Conservation (phyloP, 2,888 invertebrate genomes). For the Mantis religiosa region DNA sequence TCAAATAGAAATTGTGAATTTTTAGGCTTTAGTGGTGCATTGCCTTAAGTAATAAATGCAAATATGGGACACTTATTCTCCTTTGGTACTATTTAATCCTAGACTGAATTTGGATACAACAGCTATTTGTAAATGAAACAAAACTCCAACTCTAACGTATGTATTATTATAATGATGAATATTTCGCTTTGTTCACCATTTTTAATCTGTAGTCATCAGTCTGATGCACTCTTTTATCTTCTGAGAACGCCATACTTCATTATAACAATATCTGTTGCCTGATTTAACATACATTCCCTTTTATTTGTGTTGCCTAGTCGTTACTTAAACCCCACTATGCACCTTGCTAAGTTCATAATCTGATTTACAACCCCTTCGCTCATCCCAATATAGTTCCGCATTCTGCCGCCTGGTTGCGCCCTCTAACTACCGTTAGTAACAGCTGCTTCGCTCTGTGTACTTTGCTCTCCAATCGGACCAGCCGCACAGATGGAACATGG, state of each 20-base stretch:
- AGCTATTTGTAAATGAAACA: too few relatives aligned
- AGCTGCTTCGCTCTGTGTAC: not conserved
- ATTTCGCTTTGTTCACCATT: too few relatives aligned
- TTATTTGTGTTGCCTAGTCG: not conserved
- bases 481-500: not conserved
- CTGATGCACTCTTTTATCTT: not conserved
- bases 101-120: too few relatives aligned
- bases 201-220: too few relatives aligned
- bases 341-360: not conserved
- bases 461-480: not conserved
- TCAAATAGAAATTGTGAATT: too few relatives aligned
- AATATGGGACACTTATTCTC: too few relatives aligned
- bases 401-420: not conserved
- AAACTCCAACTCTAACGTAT: too few relatives aligned
- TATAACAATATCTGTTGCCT: not conserved
- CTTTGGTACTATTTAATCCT: too few relatives aligned
- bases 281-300: not conserved
- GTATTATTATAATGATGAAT: too few relatives aligned
- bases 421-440: not conserved
- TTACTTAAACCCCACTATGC: not conserved
- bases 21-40: too few relatives aligned
- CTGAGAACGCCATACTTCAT: not conserved
- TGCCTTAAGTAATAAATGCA: too few relatives aligned
- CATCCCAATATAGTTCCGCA: not conserved
- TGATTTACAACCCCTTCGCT: not conserved